Evolutionary conservation across 2,797 vertebrate genomes (phyloP), one percentile per base, ranked within the genome.

Genomic region (Aeoliscus strigatus): DNA sequence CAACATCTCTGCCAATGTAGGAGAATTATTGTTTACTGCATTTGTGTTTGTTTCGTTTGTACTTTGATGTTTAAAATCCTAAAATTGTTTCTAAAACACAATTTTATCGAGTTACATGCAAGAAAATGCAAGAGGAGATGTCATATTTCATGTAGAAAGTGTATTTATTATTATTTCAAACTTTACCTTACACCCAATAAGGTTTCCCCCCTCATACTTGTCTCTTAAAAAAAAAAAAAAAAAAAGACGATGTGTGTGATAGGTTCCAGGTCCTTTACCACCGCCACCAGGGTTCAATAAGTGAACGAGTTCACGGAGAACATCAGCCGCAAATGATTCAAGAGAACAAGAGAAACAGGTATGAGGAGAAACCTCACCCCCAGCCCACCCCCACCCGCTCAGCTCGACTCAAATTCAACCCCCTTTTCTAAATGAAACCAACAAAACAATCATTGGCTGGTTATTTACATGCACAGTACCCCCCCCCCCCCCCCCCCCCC

Each of bases 381-480:
- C 29, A 40, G 16, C 60, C 37, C 30, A 17, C 17, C 32, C 14
- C n/a, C n/a, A 36, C 55, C 49, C 52, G 8, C 54, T 60, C n/a
- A n/a, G n/a, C n/a, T n/a, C n/a, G n/a, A n/a, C 63, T 36, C 31
- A 41, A 73, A 71, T 68, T 48, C 44, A 70, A 43, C 40, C 53
- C 59, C 31, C 9, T 58, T 63, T 60, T 67, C 73, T 76, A 77
- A 79, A 77, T 75, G 51, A 27, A 69, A 79, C 70, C 67, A 75
- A 77, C 59, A 79, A 77, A 81, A 83, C 78, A 77, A 81, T 87
- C 74, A 83, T 79, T 75, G 75, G 71, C 80, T 77, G 68, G 77
- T 81, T 86, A 85, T 84, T 83, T 87, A 87, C 83, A 85, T 84
- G 85, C 82, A 83, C 73, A 82, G 66, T 75, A 62, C 46, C 54